Evolutionary conservation across 2,888 invertebrate species (phyloP).

Genomic region (Liodrosophila aerea): DNA sequence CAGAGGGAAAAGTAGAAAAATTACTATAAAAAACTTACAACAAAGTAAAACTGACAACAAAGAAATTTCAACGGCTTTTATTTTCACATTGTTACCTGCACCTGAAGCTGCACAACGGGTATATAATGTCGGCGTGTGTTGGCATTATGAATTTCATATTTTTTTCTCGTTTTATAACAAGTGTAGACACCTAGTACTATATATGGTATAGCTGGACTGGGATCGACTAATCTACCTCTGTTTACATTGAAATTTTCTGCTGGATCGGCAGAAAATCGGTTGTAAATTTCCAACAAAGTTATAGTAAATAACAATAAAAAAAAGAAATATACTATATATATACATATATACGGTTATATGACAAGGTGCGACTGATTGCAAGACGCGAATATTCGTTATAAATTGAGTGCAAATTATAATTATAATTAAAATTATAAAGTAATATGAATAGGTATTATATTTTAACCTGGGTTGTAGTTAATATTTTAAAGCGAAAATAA

Average conservation of each 20-base stretch:
- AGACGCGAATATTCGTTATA: too few relatives aligned
- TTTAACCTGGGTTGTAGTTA: too few relatives aligned
- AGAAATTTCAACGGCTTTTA: conserved; percentile 5
- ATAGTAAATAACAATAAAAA: conserved; percentile 11
- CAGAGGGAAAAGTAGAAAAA: conserved; percentile 24
- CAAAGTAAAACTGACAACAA: neutral
- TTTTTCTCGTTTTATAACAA: too few relatives aligned
- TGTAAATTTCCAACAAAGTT: conserved; percentile 23
- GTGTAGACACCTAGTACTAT: too few relatives aligned
- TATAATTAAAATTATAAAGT: too few relatives aligned
- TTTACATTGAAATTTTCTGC: conserved; percentile 7
- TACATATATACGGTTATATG: neutral
- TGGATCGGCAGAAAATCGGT: conserved; percentile 2
- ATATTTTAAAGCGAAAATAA: too few relatives aligned
- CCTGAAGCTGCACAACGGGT: too few relatives aligned
- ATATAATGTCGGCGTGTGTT: too few relatives aligned
- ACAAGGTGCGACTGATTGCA: neutral
- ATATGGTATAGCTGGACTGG: neutral
- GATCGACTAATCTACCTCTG: neutral
- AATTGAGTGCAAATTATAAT: too few relatives aligned
- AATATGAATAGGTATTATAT: too few relatives aligned
- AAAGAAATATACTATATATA: conserved; percentile 8
- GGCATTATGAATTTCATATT: too few relatives aligned
- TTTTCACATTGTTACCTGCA: neutral
- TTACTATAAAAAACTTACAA: neutral